Evolutionary conservation across 1,140 invertebrate species (phyloP).

Genomic region (Aphidius gifuensis): DNA sequence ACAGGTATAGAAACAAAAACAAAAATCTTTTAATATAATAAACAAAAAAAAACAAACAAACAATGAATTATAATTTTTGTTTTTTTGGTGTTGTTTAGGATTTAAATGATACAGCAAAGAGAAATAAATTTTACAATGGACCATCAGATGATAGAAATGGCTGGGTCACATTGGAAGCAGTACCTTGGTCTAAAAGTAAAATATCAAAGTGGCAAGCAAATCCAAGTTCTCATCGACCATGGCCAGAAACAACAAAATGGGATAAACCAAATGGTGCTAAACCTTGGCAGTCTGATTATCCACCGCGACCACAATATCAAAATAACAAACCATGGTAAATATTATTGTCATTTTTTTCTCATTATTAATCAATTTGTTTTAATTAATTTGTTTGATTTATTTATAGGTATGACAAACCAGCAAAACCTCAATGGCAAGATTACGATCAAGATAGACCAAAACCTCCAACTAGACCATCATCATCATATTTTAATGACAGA

Average conservation of each 20-base stretch:
- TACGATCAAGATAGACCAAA: conserved; percentile 37
- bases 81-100: conserved; percentile 28
- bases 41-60: no score
- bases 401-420: conserved; percentile 43
- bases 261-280: conserved; percentile 44
- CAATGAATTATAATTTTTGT: not conserved
- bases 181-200: conserved; percentile 76
- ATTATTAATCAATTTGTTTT: not conserved
- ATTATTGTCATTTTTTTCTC: not conserved
- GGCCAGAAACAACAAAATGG: conserved; percentile 48
- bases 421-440: conserved; percentile 41
- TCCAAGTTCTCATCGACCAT: conserved; percentile 50
- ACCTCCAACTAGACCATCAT: conserved; percentile 19
- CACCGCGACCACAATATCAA: conserved; percentile 37
- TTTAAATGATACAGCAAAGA: conserved; percentile 50
- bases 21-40: no score
- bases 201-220: conserved; percentile 75
- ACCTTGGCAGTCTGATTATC: conserved; percentile 43
- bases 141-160: conserved; percentile 68
- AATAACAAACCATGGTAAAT: conserved; percentile 45
- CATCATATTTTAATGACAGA: conserved; percentile 33
- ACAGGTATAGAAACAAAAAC: conserved; percentile 9
- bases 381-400: not conserved
- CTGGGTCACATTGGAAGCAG: conserved; percentile 73
- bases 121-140: conserved; percentile 52